Evolutionary conservation across 2,797 vertebrate species (phyloP), one percentile per base, ranked within the genome.

Genomic region (Eupleurogrammus muticus): DNA sequence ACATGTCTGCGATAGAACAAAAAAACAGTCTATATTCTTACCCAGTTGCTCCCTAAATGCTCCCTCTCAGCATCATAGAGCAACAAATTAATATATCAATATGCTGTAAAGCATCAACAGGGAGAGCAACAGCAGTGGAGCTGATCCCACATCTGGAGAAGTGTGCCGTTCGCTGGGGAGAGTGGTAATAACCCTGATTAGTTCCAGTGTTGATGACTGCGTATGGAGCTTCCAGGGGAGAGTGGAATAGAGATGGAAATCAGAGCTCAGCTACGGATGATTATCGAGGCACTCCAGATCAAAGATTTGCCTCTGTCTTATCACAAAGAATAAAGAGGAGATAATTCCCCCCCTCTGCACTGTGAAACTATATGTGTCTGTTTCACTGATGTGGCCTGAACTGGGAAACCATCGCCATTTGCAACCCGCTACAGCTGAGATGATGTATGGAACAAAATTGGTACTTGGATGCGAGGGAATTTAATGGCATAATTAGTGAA

Each of bases 231-330:
- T 89, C 83, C 84, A 82, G 82, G 79, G 82, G 86, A 77, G 87
- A 90, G 90, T 52, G 88, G 83, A 86, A 83, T 73, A 75, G 84
- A 92, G 89, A 90, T 88, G 83, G 86, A 93, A 91, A 93, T 93
- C 89, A 88, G 83, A 80, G 78, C 87, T 88, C 85, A 87, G 91
- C 89, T 80, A 88, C 64, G 55, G 81, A 87, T 91, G 90, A 93
- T 93, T 92, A 93, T 92, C 89, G 76, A 70, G 75, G 81, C 84
- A 82, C 91, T 92, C 76, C 79, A 92, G 88, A 92, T 94, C 92
- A 90, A 89, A 92, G 83, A 88, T 85, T 82, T 84, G 57, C 61
- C 66, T 58, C 17, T 8, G 75, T 66, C 87, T 90, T 86, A 87
- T 90, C 88, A 83, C 70, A 62, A 64, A 85, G 64, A 65, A 90